Evolutionary conservation across 2,797 vertebrate genomes (phyloP).

Genomic region (Iguana delicatissima): DNA sequence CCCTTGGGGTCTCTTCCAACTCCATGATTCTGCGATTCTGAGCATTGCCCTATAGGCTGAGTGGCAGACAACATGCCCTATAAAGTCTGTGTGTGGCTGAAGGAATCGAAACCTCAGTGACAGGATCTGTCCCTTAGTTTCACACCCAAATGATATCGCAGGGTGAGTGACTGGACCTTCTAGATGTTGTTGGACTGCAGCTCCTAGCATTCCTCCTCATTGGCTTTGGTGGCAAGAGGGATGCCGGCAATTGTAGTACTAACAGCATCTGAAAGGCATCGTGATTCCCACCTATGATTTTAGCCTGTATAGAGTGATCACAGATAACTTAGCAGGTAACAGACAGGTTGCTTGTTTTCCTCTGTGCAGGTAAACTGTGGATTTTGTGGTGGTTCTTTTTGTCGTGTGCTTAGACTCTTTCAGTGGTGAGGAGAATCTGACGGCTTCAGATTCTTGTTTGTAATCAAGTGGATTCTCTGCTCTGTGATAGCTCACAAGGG

Average conservation of each 20-base stretch:
- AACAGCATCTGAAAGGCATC: too few species aligned
- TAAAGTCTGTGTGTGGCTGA: neutral
- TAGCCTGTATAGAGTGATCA: too few species aligned
- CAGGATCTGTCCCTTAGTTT: neutral
- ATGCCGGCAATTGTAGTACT: neutral
- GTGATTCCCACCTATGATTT: too few species aligned
- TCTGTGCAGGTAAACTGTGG: neutral
- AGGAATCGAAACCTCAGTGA: neutral
- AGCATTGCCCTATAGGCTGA: neutral
- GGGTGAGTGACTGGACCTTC: too few species aligned
- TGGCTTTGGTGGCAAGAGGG: too few species aligned
- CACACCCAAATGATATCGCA: neutral
- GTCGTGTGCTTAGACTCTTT: neutral
- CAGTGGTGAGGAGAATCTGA: neutral
- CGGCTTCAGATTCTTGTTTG: neutral
- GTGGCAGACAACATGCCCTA: neutral
- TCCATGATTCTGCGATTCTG: too few species aligned
- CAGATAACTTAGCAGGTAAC: too few species aligned
- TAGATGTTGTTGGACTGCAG: too few species aligned
- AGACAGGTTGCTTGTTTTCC: neutral
- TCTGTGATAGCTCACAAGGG: neutral
- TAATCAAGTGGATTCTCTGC: neutral
- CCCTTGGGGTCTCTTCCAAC: too few species aligned
- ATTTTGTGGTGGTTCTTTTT: neutral
- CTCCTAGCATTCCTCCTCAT: too few species aligned